Base-by-base conservation (phyloP, 2,113 vertebrate genomes). In the Megatriorchis doriae region DNA sequence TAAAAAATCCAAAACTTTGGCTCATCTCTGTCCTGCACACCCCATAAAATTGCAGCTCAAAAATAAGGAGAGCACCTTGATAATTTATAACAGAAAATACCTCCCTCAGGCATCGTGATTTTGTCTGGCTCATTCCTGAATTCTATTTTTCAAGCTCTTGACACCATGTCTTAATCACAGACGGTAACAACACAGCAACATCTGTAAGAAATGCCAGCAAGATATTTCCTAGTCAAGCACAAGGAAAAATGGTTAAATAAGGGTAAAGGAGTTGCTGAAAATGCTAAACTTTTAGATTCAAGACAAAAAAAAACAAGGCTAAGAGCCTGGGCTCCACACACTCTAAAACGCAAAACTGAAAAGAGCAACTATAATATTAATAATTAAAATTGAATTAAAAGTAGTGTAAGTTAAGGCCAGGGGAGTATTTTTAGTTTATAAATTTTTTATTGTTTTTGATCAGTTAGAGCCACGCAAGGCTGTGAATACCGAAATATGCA, bases 381-480 rank as follows among this genome's bases (percentile, higher is more conserved):
- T 97, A 97, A 97, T 97, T 97, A 94, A 97, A 96, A 95, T 91
- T 95, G 75, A 97, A 97, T 97, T 97, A 94, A 97, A 97, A 97
- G 58, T 55, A 73, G 80, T 82, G 62, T 58, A 96, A 95, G 81
- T 72, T 87, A 95, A 88, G 52, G 79, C 92, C 85, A 92, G 88
- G 96, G 71, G 93, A 97, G 43, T 97, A 92, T 94, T 97, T 95
- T 97, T 95, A 42, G 52, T 93, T 91, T 72, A 96, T 97, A 88
- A 92, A 92, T 97, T 92, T 96, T 97, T 97, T 73, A 97, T 93
- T 82, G 66, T 1, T 96, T 97, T 97, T 92, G 93, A 97, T 97
- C 92, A 74, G 82, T 92, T 94, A 91, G 40, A 95, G 56, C 25
- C 67, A 88, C 9, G 1, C 62, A 95, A 92, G 77, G 71, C 45